These are phyloP conservation scores for Copsychus sechellarum DNA, from an alignment of 2,113 vertebrate genomes.

Conservation along the genomic window DNA sequence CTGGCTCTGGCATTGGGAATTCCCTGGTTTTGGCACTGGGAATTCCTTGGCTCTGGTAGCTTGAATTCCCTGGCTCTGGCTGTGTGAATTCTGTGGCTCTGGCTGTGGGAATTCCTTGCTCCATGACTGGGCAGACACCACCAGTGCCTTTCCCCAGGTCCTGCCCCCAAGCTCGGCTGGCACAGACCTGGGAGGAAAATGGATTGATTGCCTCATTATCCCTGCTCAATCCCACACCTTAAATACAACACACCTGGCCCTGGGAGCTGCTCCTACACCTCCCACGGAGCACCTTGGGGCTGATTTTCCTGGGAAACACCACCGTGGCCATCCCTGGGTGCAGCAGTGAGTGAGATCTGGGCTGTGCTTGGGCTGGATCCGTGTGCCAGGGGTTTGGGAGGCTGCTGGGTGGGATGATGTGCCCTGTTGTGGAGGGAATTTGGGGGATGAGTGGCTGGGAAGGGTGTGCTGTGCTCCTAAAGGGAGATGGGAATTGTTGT, in stretches of 20 bases:
- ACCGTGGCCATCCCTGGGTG: accelerated
- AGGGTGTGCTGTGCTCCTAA: background rate
- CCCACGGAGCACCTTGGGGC: background rate
- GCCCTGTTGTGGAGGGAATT: accelerated
- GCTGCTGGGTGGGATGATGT: background rate
- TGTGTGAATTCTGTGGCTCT: accelerated
- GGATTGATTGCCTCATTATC: conserved; percentile 35
- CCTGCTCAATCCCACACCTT: background rate
- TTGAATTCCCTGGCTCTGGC: background rate
- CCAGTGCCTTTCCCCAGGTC: background rate
- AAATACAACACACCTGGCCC: background rate
- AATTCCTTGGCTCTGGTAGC: too few species aligned
- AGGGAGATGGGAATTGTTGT: background rate
- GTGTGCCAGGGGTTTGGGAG: background rate
- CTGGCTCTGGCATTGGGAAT: accelerated
- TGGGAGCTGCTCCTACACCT: background rate
- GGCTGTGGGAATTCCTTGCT: accelerated
- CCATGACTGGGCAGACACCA: accelerated
- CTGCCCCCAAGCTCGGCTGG: background rate
- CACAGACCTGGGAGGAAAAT: background rate
- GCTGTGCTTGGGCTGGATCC: accelerated
- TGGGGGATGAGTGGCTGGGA: too few species aligned
- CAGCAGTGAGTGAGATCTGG: background rate
- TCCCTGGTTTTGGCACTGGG: accelerated
- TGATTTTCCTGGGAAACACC: background rate